Evolutionary conservation across 1,140 invertebrate species (phyloP).

Genomic region (Antheraea pernyi): DNA sequence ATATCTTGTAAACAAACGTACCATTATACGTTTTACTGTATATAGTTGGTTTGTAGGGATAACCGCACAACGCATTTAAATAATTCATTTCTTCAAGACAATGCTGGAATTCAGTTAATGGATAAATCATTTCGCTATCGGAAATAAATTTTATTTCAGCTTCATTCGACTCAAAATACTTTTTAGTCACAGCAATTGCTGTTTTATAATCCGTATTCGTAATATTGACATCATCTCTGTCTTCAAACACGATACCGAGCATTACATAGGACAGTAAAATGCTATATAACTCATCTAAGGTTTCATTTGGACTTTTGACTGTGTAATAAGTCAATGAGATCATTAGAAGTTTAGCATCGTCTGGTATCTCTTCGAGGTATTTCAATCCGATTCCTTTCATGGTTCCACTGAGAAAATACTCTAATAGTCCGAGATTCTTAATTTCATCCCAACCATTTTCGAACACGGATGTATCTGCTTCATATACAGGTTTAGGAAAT

Average conservation of each 20-base stretch:
- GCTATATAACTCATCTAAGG: slow-evolving; percentile 16
- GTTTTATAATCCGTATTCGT: neutral
- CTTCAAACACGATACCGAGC: slow-evolving; percentile 13
- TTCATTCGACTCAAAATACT: slow-evolving; percentile 22
- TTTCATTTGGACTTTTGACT: neutral
- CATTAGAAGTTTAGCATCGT: slow-evolving; percentile 8
- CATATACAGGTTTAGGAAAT: slow-evolving; percentile 32
- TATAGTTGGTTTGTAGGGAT: slow-evolving; percentile 25
- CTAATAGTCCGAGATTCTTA: slow-evolving; percentile 24
- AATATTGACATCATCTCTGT: neutral
- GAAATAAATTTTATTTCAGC: slow-evolving; percentile 21
- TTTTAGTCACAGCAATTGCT: neutral
- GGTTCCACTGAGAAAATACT: slow-evolving; percentile 3
- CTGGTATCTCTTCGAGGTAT: neutral
- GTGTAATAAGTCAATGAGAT: neutral
- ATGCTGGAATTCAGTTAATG: slow-evolving; percentile 35
- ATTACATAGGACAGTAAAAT: slow-evolving; percentile 36
- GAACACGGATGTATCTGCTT: slow-evolving; percentile 25
- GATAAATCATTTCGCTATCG: slow-evolving; percentile 23
- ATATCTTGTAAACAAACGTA: slow-evolving; percentile 35
- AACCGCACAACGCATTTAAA: slow-evolving; percentile 43
- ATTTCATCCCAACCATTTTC: slow-evolving; percentile 41
- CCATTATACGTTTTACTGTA: slow-evolving; percentile 37
- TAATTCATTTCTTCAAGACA: slow-evolving; percentile 39
- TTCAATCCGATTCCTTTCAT: neutral